These are phyloP conservation scores for Helicoverpa zea DNA, from an alignment of 1,140 invertebrate species.

Conservation along the genomic window DNA sequence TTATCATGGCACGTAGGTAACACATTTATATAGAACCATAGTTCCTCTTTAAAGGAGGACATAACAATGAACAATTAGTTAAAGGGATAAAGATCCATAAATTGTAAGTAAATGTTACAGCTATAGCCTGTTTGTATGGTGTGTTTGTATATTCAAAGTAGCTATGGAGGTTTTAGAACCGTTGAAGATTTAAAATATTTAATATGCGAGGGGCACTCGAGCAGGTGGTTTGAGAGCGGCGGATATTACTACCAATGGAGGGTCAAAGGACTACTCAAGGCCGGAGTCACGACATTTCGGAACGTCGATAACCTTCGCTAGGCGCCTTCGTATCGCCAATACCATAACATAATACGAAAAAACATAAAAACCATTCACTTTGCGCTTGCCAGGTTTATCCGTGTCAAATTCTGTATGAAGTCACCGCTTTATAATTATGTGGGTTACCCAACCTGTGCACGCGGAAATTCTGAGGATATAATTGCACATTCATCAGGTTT, in stretches of 20 bases:
- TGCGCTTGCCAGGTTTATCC: conserved; percentile 8
- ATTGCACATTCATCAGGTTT: not conserved
- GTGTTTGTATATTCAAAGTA: not conserved
- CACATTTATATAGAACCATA: too few species aligned
- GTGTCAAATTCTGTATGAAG: not conserved
- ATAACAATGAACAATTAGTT: too few species aligned
- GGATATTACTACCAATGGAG: conserved; percentile 66
- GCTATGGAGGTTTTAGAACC: conserved; percentile 16
- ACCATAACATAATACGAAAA: conserved; percentile 7
- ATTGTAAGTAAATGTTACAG: too few species aligned
- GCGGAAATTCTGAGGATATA: conserved; percentile 33
- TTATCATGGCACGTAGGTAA: too few species aligned
- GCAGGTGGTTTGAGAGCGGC: conserved; percentile 70
- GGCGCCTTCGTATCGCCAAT: conserved; percentile 56
- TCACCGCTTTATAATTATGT: not conserved
- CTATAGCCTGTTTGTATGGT: not conserved
- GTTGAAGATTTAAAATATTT: conserved; percentile 56
- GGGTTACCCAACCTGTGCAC: not conserved
- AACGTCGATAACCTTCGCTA: conserved; percentile 73
- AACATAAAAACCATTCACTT: not conserved
- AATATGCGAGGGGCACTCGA: conserved; percentile 62
- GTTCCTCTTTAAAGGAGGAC: too few species aligned
- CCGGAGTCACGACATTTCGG: conserved; percentile 71
- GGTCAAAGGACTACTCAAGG: conserved; percentile 82
- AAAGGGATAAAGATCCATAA: too few species aligned